These are phyloP conservation scores for Schlechtendalia chinensis DNA, from an alignment of 1,140 invertebrate genomes.

Conservation along the genomic window DNA sequence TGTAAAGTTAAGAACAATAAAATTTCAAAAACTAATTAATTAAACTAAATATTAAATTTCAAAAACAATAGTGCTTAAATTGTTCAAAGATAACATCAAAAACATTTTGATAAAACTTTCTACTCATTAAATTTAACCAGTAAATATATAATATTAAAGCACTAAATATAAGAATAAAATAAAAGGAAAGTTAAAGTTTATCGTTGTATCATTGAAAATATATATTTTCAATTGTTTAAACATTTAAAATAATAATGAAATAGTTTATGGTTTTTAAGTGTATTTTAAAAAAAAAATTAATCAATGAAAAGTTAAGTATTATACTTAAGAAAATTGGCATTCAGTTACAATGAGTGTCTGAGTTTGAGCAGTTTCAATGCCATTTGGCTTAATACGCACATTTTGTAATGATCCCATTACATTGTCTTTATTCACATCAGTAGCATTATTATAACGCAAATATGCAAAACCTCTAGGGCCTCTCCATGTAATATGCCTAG, in stretches of 20 bases:
- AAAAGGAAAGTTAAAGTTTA: constrained; percentile 23
- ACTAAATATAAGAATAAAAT: constrained; percentile 5
- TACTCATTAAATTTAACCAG: constrained; percentile 1
- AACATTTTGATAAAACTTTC: constrained; percentile 20
- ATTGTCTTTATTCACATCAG: constrained; percentile 18
- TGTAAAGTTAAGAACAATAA: constrained; percentile 36
- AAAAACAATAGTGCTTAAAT: constrained; percentile 15
- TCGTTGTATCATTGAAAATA: constrained; percentile 19
- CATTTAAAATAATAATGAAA: constrained; percentile 43
- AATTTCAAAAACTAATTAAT: constrained; percentile 21
- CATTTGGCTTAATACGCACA: constrained; percentile 45
- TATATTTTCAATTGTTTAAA: constrained; percentile 34
- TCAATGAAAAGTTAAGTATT: constrained; percentile 26
- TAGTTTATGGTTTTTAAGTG: constrained; percentile 16
- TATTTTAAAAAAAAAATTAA: constrained; percentile 11
- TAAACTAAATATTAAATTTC: constrained; percentile 19
- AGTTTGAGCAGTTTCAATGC: constrained; percentile 44
- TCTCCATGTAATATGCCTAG: constrained; percentile 66
- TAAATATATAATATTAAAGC: constrained; percentile 20
- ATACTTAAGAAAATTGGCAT: constrained; percentile 33
- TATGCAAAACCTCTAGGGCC: constrained; percentile 66
- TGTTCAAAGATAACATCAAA: constrained; percentile 15
- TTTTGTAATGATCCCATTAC: constrained; percentile 45
- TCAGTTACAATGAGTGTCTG: constrained; percentile 44
- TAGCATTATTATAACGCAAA: constrained; percentile 64